These are phyloP conservation scores for Heterocephalus glaber DNA, from an alignment of 2,113 vertebrate genomes.

Conservation along the genomic window DNA sequence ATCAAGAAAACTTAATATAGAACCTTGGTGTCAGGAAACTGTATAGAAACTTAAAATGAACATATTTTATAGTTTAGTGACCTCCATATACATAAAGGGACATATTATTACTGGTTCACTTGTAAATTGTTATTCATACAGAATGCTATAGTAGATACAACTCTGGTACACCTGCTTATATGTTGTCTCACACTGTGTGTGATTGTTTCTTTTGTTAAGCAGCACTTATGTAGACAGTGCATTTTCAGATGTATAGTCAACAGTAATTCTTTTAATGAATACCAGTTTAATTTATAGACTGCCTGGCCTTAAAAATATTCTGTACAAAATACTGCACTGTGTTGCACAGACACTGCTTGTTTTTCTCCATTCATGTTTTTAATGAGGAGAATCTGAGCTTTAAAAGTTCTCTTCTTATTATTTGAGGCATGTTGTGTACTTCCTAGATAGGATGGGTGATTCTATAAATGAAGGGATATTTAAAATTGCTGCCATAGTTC, in stretches of 20 bases:
- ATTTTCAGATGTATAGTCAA: not conserved
- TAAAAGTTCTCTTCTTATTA: constrained; percentile 70
- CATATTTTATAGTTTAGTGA: constrained; percentile 79
- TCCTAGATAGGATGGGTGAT: constrained; percentile 67
- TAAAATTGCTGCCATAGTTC: constrained; percentile 77
- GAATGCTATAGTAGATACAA: constrained; percentile 66
- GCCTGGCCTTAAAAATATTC: constrained; percentile 80
- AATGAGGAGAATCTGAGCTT: constrained; percentile 59
- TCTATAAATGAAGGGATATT: constrained; percentile 82
- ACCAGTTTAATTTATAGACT: constrained; percentile 73
- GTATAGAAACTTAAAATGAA: constrained; percentile 67
- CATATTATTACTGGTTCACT: constrained; percentile 68
- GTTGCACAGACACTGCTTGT: constrained; percentile 79
- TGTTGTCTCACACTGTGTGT: constrained; percentile 82
- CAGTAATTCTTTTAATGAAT: not conserved
- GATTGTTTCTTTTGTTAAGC: constrained; percentile 69
- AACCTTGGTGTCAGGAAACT: no score
- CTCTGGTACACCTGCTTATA: constrained; percentile 68
- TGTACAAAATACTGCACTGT: constrained; percentile 67
- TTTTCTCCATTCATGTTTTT: constrained; percentile 76
- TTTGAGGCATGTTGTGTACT: constrained; percentile 82
- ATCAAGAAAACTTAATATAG: no score
- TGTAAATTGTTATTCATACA: constrained; percentile 67
- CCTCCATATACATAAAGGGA: constrained; percentile 81
- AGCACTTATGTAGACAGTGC: constrained; percentile 65